Evolutionary conservation across 2,113 vertebrate genomes (phyloP).

Genomic region (Colaptes auratus): DNA sequence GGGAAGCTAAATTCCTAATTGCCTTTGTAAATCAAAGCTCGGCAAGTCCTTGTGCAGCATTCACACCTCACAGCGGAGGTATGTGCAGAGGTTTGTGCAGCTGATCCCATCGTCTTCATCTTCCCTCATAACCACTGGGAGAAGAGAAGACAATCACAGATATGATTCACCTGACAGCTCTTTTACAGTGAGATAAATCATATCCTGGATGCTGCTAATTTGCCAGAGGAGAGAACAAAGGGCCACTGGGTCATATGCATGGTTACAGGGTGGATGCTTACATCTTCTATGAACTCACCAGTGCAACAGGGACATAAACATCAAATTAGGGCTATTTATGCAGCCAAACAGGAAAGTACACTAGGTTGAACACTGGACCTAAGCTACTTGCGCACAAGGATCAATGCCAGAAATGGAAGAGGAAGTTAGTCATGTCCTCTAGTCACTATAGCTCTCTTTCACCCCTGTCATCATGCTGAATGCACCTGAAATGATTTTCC

Average conservation of each 20-base stretch:
- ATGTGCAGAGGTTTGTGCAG: neutral
- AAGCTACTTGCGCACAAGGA: neutral
- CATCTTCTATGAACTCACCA: neutral
- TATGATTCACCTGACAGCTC: neutral
- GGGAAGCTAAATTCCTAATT: neutral
- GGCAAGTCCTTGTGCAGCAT: neutral
- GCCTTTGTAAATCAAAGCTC: neutral
- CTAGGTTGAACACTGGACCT: too few species aligned
- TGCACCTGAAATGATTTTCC: rapidly evolving
- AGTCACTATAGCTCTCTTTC: neutral
- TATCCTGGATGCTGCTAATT: neutral
- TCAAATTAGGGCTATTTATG: rapidly evolving
- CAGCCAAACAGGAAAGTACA: neutral
- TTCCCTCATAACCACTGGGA: neutral
- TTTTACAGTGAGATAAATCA: neutral
- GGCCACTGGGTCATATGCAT: neutral
- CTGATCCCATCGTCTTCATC: neutral
- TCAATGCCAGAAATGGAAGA: neutral
- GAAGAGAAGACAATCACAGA: rapidly evolving
- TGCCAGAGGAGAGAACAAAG: neutral
- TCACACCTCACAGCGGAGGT: neutral
- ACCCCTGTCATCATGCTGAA: neutral
- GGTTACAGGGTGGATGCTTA: neutral
- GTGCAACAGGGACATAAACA: neutral
- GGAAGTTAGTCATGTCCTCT: neutral